phyloP scores from a whole-genome alignment of 2,888 invertebrate species.

The Blera fallax region DNA sequence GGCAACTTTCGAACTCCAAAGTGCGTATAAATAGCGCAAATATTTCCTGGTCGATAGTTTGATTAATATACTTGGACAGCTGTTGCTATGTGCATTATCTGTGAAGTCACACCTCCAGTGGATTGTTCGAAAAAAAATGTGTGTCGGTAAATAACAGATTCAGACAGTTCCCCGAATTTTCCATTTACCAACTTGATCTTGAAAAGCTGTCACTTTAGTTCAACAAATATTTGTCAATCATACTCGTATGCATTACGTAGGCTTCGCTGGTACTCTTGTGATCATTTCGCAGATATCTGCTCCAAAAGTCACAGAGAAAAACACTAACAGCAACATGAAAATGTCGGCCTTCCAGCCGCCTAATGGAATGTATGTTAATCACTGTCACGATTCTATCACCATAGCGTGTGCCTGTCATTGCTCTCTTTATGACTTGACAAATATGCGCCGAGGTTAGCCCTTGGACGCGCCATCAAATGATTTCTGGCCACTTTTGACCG shows the following conservation, averaged over 20 bases:
- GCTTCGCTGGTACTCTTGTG: background rate
- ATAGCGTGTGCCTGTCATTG: background rate
- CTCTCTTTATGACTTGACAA: background rate
- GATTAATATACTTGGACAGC: too few species aligned
- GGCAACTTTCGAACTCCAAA: too few species aligned
- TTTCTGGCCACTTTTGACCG: background rate
- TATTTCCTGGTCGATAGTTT: too few species aligned
- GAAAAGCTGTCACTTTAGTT: background rate
- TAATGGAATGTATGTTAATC: background rate
- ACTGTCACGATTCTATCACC: background rate
- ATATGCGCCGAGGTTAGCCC: background rate
- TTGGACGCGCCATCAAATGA: background rate
- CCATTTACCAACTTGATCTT: background rate
- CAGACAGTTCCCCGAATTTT: background rate
- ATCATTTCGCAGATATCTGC: background rate
- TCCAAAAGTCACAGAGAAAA: background rate
- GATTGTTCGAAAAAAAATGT: background rate
- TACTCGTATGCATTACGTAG: background rate
- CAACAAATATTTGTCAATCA: conserved; percentile 14
- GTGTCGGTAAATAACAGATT: background rate
- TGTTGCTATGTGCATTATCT: too few species aligned
- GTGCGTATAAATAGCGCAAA: too few species aligned
- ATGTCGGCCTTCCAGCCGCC: background rate
- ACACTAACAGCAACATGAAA: background rate
- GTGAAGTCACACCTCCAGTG: background rate